These are phyloP conservation scores for Chaetodon trifascialis DNA, from an alignment of 2,113 vertebrate genomes.

Conservation along the genomic window DNA sequence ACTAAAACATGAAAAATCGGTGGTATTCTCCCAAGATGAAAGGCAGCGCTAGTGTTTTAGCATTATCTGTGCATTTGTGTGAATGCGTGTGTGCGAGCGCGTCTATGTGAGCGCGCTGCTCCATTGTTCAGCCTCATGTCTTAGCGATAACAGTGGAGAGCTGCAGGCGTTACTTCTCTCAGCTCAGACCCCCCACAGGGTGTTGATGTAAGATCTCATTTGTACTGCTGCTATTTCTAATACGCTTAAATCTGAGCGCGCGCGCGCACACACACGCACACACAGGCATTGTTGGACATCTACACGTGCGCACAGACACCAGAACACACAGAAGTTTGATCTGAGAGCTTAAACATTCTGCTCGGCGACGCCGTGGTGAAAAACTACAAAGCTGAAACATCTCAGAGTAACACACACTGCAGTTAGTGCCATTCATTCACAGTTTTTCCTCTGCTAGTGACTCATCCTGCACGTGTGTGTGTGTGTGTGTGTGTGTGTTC, in stretches of 20 bases:
- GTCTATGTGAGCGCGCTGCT: not conserved
- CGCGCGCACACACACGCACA: slow-evolving; percentile 19
- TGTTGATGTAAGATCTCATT: slow-evolving; percentile 74
- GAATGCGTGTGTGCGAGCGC: slow-evolving; percentile 6
- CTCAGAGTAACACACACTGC: slow-evolving; percentile 50
- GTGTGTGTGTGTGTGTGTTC: slow-evolving; percentile 38
- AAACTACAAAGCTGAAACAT: slow-evolving; percentile 43
- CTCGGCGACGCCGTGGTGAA: slow-evolving; percentile 31
- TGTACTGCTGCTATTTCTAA: slow-evolving; percentile 64
- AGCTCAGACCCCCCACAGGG: slow-evolving; percentile 69
- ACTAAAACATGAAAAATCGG: not conserved
- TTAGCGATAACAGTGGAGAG: slow-evolving; percentile 46
- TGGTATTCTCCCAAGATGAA: slow-evolving; percentile 12
- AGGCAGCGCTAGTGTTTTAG: slow-evolving; percentile 12
- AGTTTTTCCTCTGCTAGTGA: slow-evolving; percentile 49
- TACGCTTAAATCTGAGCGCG: slow-evolving; percentile 57
- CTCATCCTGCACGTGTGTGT: slow-evolving; percentile 46
- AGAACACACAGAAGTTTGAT: slow-evolving; percentile 48
- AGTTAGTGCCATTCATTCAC: slow-evolving; percentile 60
- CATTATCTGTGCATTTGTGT: slow-evolving; percentile 9
- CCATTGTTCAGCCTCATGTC: slow-evolving; percentile 52
- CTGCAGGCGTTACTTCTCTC: slow-evolving; percentile 64
- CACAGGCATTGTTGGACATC: slow-evolving; percentile 33
- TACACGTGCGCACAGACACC: not conserved
- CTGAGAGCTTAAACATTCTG: slow-evolving; percentile 62